Conservation (phyloP, 2,888 invertebrate species). For the Holacanthella duospinosa region DNA sequence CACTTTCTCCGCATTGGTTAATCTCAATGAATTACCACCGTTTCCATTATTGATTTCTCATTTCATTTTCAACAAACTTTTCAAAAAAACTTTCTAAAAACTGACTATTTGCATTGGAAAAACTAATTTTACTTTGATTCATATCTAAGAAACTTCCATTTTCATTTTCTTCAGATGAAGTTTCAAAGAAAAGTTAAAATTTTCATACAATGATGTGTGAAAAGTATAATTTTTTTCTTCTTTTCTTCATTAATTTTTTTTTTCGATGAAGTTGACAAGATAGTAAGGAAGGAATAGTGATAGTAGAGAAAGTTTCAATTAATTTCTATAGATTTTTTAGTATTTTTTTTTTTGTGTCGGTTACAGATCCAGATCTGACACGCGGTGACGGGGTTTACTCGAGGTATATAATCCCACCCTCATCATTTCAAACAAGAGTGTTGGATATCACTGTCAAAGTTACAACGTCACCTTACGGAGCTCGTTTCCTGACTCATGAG, state of each 20-base stretch:
- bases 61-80: neutral
- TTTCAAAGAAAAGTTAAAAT: neutral
- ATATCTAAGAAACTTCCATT: neutral
- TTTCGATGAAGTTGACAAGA: too few species aligned
- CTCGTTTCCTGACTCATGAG: constrained; percentile 21
- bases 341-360: constrained; percentile 25
- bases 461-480: constrained; percentile 25
- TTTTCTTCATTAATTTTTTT: too few species aligned
- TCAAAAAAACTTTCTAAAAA: neutral
- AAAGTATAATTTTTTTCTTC: too few species aligned
- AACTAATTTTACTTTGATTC: neutral
- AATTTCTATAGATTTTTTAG: too few species aligned
- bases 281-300: too few species aligned
- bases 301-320: too few species aligned
- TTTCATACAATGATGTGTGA: too few species aligned
- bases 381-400: constrained; percentile 57
- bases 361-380: constrained; percentile 52
- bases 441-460: constrained; percentile 35
- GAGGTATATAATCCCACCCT: constrained; percentile 49
- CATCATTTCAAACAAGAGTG: constrained; percentile 22
- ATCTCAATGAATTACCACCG: neutral
- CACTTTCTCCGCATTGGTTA: neutral
- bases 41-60: neutral
- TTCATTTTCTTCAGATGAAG: too few species aligned
- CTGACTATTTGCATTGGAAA: neutral